Conservation (phyloP, 2,113 vertebrate genomes). For the Megaceryle torquata region DNA sequence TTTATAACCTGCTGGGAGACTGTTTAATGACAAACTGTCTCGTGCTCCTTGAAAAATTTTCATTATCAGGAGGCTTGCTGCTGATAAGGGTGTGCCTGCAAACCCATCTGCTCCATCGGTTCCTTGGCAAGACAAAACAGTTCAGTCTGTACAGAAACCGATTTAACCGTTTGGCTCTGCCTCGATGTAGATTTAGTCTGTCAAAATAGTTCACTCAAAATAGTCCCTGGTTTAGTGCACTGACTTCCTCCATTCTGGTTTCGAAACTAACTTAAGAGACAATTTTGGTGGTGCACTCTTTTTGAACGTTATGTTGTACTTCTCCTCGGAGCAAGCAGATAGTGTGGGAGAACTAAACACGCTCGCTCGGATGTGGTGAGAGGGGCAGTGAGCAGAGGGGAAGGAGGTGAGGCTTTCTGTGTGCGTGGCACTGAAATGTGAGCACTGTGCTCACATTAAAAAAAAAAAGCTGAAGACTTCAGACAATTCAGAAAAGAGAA, state of each 20-base stretch:
- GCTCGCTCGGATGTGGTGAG: neutral
- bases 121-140: neutral
- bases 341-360: neutral
- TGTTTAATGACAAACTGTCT: constrained; percentile 34
- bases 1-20: constrained; percentile 52
- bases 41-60: constrained; percentile 41
- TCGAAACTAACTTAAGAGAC: neutral
- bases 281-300: neutral
- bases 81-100: constrained; percentile 49
- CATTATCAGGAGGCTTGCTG: constrained; percentile 33
- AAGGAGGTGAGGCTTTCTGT: neutral
- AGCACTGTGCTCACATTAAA: neutral
- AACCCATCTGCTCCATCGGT: constrained; percentile 13
- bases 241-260: neutral
- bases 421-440: neutral
- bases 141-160: neutral
- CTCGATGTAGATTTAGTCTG: neutral
- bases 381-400: neutral
- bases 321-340: neutral
- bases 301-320: neutral
- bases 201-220: neutral
- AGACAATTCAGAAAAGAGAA: neutral
- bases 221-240: neutral
- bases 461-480: neutral
- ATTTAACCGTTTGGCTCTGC: neutral